Conservation (phyloP, 2,888 invertebrate species). For the Leptogaster cylindrica region DNA sequence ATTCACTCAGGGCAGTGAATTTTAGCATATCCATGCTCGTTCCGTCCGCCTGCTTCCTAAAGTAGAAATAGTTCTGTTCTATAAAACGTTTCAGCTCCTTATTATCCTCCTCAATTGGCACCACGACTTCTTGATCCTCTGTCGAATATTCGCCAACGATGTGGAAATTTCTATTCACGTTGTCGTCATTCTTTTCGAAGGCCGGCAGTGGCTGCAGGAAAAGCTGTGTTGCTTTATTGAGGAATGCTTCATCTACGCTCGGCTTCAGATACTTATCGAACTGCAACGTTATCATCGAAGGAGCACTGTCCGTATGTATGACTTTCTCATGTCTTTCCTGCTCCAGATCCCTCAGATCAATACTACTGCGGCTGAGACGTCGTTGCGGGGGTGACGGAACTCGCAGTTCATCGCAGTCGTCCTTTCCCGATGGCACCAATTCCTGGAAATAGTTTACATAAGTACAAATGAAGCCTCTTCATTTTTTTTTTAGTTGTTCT, state of each 20-base stretch:
- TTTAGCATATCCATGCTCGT: constrained; percentile 49
- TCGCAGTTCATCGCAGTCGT: constrained; percentile 61
- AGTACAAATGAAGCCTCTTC: constrained; percentile 21
- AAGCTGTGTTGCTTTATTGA: constrained; percentile 17
- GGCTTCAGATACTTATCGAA: constrained; percentile 54
- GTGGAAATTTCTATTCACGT: background rate
- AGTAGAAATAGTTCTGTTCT: constrained; percentile 61
- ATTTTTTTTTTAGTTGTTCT: no score
- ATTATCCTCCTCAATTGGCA: constrained; percentile 61
- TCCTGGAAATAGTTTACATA: constrained; percentile 51
- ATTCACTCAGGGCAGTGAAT: constrained; percentile 59
- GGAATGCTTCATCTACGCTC: constrained; percentile 44
- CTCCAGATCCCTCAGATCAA: constrained; percentile 61
- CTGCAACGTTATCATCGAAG: constrained; percentile 61
- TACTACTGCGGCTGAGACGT: constrained; percentile 62
- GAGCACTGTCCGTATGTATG: constrained; percentile 62
- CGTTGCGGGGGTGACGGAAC: constrained; percentile 62
- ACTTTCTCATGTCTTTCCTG: constrained; percentile 62
- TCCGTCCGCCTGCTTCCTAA: constrained; percentile 54
- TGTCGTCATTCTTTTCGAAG: background rate
- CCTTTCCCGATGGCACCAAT: constrained; percentile 57
- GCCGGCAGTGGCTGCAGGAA: constrained; percentile 38
- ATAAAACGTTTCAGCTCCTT: constrained; percentile 61
- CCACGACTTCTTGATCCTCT: constrained; percentile 50
- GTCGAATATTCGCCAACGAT: constrained; percentile 14